Conservation (phyloP, 2,888 invertebrate genomes). For the Monochamus alternatus region DNA sequence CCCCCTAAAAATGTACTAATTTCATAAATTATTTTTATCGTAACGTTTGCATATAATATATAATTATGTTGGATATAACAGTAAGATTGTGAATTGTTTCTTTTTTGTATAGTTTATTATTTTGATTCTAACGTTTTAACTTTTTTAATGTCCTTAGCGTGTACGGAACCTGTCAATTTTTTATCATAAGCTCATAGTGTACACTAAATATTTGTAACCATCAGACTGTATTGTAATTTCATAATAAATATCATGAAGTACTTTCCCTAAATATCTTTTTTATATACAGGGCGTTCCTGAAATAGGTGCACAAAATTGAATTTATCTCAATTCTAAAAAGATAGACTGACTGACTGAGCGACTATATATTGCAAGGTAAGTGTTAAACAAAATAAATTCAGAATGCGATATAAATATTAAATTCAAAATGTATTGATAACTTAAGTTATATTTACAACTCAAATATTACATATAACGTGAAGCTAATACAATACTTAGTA, state of each 20-base stretch:
- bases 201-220: slow-evolving; percentile 59
- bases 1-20: slow-evolving; percentile 42
- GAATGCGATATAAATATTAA: too few relatives aligned
- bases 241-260: slow-evolving; percentile 52
- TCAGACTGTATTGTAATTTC: slow-evolving; percentile 64
- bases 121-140: slow-evolving; percentile 46
- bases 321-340: too few relatives aligned
- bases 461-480: neutral
- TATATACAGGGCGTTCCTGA: too few relatives aligned
- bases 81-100: slow-evolving; percentile 45
- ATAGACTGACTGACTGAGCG: too few relatives aligned
- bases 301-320: too few relatives aligned
- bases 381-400: too few relatives aligned
- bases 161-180: slow-evolving; percentile 55
- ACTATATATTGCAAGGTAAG: too few relatives aligned
- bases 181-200: slow-evolving; percentile 54
- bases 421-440: too few relatives aligned
- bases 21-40: slow-evolving; percentile 46
- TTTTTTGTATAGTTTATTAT: slow-evolving; percentile 50
- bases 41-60: slow-evolving; percentile 48
- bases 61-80: slow-evolving; percentile 44
- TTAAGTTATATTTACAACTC: neutral
- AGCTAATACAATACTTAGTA: neutral
- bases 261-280: neutral
- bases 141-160: slow-evolving; percentile 49